These are phyloP conservation scores for Agonopterix arenella DNA, from an alignment of 2,888 invertebrate genomes.

Conservation along the genomic window DNA sequence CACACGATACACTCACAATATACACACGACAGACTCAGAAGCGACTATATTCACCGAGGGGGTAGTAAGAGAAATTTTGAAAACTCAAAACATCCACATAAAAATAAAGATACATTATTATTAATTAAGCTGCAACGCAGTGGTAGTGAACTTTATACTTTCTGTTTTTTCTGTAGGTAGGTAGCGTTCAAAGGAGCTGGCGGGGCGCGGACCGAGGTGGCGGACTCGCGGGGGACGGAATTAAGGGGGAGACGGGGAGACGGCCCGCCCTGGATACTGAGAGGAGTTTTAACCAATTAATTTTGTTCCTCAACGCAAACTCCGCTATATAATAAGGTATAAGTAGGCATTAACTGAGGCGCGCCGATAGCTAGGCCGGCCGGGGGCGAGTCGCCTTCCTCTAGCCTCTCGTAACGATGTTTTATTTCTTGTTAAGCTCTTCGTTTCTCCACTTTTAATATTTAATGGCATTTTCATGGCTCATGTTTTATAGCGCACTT, in stretches of 20 bases:
- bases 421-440: constrained; percentile 77
- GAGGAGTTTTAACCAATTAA: constrained; percentile 79
- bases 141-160: constrained; percentile 68
- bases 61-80: no score
- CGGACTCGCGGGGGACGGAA: constrained; percentile 47
- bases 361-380: constrained; percentile 71
- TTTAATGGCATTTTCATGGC: constrained; percentile 75
- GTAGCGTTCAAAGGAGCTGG: constrained; percentile 76
- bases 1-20: no score
- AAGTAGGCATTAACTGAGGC: constrained; percentile 76
- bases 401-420: constrained; percentile 71
- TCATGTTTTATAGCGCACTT: constrained; percentile 73
- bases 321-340: constrained; percentile 77
- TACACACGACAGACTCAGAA: no score
- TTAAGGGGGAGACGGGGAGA: constrained; percentile 66
- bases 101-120: constrained; percentile 15
- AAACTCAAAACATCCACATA: not conserved
- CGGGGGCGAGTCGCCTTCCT: constrained; percentile 51
- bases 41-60: no score
- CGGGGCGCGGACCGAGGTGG: constrained; percentile 39
- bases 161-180: constrained; percentile 77
- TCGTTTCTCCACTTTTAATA: constrained; percentile 77
- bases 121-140: constrained; percentile 70
- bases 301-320: constrained; percentile 79
- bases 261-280: constrained; percentile 74